Percentiles rank a stretch among this genome's conserved stretches.
phyloP scores from a whole-genome alignment of 2,797 vertebrate genomes.

The Parauchenoglanis ngamensis region DNA sequence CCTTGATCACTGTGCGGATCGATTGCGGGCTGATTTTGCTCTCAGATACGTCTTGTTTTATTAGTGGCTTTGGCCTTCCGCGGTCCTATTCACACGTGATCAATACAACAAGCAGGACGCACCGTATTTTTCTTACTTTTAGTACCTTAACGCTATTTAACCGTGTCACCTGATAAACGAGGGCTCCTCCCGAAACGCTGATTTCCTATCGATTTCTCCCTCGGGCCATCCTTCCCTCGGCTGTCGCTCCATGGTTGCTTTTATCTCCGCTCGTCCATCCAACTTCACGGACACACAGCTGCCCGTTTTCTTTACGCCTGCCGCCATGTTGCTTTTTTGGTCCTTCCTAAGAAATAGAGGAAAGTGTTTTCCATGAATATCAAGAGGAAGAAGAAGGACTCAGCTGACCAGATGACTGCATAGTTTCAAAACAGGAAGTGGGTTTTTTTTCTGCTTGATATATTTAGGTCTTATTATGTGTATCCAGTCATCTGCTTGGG shows the following conservation, averaged over 20 bases:
- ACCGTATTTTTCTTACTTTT: slow-evolving; percentile 95
- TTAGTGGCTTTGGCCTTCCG: slow-evolving; percentile 99
- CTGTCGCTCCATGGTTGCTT: slow-evolving; percentile 85
- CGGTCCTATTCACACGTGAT: slow-evolving; percentile 91
- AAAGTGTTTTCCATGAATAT: background rate
- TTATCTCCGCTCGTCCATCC: slow-evolving; percentile 84
- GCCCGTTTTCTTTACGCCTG: slow-evolving; percentile 47
- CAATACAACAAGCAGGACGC: slow-evolving; percentile 86
- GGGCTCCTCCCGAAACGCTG: slow-evolving; percentile 89
- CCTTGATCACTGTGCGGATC: slow-evolving; percentile 80
- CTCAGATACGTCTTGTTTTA: slow-evolving; percentile 98
- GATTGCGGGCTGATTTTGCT: slow-evolving; percentile 78
- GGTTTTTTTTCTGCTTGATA: background rate
- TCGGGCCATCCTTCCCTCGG: slow-evolving; percentile 80
- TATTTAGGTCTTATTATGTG: background rate
- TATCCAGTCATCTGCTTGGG: background rate
- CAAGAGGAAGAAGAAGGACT: slow-evolving; percentile 3
- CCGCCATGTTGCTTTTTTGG: slow-evolving; percentile 23
- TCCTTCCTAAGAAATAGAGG: background rate
- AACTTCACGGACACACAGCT: slow-evolving; percentile 44
- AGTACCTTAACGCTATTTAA: slow-evolving; percentile 89
- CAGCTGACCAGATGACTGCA: background rate
- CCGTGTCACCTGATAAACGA: slow-evolving; percentile 98
- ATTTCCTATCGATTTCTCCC: slow-evolving; percentile 97
- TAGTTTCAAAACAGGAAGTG: background rate